Evolutionary conservation across 2,797 vertebrate genomes (phyloP).

Genomic region (Anguilla pacifica): DNA sequence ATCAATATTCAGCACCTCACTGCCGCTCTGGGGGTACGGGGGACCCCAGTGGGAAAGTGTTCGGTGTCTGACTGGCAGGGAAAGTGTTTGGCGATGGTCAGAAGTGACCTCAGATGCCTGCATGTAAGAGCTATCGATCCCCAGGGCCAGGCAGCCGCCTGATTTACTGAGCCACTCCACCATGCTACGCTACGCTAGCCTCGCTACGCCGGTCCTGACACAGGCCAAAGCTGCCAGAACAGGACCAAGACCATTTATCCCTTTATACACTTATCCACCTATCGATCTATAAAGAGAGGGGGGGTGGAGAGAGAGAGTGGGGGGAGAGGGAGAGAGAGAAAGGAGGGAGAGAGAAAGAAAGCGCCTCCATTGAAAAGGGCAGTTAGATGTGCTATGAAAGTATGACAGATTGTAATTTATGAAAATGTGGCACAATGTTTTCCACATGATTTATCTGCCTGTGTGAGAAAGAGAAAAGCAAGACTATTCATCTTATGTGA

Average conservation of each 20-base stretch:
- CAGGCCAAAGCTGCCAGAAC: not conserved
- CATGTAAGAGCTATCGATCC: slow-evolving; percentile 70
- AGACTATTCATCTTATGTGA: slow-evolving; percentile 64
- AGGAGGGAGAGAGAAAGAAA: not conserved
- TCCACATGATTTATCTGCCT: slow-evolving; percentile 77
- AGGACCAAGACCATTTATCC: not conserved
- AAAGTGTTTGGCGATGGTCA: slow-evolving; percentile 55
- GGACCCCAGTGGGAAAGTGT: not conserved
- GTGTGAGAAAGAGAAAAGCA: slow-evolving; percentile 70
- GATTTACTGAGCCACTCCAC: slow-evolving; percentile 47
- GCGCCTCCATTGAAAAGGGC: slow-evolving; percentile 54
- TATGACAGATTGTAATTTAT: not conserved
- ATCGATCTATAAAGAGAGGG: slow-evolving; percentile 38
- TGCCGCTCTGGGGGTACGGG: slow-evolving; percentile 1
- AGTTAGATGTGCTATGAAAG: slow-evolving; percentile 53
- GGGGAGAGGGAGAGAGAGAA: not conserved
- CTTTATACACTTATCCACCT: slow-evolving; percentile 27
- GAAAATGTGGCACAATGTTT: slow-evolving; percentile 48
- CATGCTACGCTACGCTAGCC: slow-evolving; percentile 6
- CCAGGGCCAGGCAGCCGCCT: slow-evolving; percentile 46
- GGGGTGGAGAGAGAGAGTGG: not conserved
- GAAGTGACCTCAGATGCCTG: slow-evolving; percentile 57
- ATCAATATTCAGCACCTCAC: too few relatives aligned
- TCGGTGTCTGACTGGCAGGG: slow-evolving; percentile 48
- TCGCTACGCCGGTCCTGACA: not conserved